phyloP scores from a whole-genome alignment of 2,888 invertebrate species.

The Pachymerium ferrugineum region DNA sequence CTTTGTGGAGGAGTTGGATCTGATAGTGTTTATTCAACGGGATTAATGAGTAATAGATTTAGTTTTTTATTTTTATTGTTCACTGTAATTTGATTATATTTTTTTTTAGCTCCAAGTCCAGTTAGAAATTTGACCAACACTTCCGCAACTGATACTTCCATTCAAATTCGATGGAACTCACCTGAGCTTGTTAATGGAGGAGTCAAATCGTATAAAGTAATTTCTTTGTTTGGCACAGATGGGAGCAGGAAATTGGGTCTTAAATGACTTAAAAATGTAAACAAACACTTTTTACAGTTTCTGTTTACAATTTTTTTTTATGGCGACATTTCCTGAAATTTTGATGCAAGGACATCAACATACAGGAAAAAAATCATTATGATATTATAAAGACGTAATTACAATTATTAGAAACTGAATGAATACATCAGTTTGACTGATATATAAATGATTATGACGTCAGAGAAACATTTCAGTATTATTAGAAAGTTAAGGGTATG shows the following conservation, averaged over 20 bases:
- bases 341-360: conserved; percentile 39
- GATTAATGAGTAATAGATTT: conserved; percentile 47
- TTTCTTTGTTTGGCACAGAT: background rate
- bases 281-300: conserved; percentile 11
- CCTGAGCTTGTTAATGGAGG: conserved; percentile 53
- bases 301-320: background rate
- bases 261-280: too few species aligned
- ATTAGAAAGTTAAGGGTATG: too few species aligned
- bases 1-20: conserved; percentile 64
- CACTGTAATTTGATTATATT: conserved; percentile 35
- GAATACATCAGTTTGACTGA: too few species aligned
- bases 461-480: too few species aligned
- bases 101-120: conserved; percentile 59
- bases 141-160: conserved; percentile 60
- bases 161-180: conserved; percentile 51
- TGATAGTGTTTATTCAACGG: conserved; percentile 64
- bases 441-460: too few species aligned
- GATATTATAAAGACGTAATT: too few species aligned
- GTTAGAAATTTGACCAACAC: conserved; percentile 58
- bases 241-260: too few species aligned
- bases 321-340: background rate
- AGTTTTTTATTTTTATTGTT: conserved; percentile 20
- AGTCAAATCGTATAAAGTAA: conserved; percentile 49
- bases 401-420: too few species aligned
- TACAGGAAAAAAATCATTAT: too few species aligned